Evolutionary conservation across 2,888 invertebrate genomes (phyloP), one percentile per base, ranked within the genome.

Genomic region (Zygaena filipendulae): DNA sequence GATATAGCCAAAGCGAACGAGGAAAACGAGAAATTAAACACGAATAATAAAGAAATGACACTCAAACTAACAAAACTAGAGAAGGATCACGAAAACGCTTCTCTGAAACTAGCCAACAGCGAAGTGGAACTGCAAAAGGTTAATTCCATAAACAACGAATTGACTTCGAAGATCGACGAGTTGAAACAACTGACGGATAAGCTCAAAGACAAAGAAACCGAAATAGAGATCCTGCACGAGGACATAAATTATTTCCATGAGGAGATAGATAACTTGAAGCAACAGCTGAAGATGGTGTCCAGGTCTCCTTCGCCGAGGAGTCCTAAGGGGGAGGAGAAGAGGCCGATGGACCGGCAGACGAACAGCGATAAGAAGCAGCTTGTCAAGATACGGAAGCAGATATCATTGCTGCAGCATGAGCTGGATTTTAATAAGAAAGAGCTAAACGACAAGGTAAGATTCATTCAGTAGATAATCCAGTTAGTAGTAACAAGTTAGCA

Each of bases 301-400:
- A 43, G 77, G 1, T 80, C 81, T 30, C 84, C 86, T 9, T 86
- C 87, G 47, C 83, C 82, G 8, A 81, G 83, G 30, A 82, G 72
- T 28, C 83, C 82, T 39, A 74, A 62, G 32, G 59, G 82, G 8
- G 85, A 85, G 13, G 70, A 75, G 3, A 81, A 77, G 42, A 77
- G 67, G 2, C 75, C 82, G 7, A 31, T 49, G 2, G 66, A 66
- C 36, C 44, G 69, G 39, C 83, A 81, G 31, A 82, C 84, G 23
- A 77, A 66, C 13, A 82, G 70, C 4, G 85, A 86, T 38, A 75
- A 84, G 32, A 77, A 83, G 13, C 86, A 86, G 38, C 44, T 87
- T 5, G 77, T 77, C 1, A 82, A 77, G 45, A 84, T 77, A 11
- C 59, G 66, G 40, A 69, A 70, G 46, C 77, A 63, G 56, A 72